Conservation (phyloP, 2,797 vertebrate species). For the Erethizon dorsatum region DNA sequence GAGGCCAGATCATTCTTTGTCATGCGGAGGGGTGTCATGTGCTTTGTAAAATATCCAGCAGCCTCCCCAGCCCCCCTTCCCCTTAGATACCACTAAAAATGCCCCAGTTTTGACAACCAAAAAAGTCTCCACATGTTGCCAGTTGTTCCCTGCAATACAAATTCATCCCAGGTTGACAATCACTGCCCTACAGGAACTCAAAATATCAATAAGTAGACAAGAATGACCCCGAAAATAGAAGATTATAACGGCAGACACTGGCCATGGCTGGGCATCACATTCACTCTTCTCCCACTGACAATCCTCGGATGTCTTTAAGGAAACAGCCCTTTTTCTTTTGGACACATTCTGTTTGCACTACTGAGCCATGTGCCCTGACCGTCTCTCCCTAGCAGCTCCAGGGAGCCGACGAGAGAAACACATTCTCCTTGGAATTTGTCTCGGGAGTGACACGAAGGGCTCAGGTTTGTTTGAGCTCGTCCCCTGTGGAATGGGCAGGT, state of each 20-base stretch:
- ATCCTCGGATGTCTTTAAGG: background rate
- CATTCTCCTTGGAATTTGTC: background rate
- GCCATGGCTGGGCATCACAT: background rate
- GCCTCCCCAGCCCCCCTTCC: no score
- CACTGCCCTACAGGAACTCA: background rate
- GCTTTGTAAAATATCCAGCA: no score
- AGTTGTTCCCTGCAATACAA: background rate
- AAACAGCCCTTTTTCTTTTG: background rate
- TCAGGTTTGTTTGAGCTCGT: background rate
- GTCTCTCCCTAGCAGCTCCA: background rate
- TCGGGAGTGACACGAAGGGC: background rate
- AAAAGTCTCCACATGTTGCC: background rate
- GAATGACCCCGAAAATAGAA: background rate
- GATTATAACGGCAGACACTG: background rate
- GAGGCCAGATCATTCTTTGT: background rate
- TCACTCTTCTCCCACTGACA: background rate
- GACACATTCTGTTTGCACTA: background rate
- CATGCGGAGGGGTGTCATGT: fast-evolving
- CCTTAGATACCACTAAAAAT: background rate
- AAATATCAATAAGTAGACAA: background rate
- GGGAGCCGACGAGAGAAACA: background rate
- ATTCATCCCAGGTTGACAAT: background rate
- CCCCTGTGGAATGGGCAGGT: background rate
- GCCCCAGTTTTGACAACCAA: background rate
- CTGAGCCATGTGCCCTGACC: background rate